A percentile compares a stretch with the other conserved stretches of the same genome.
Evolutionary conservation across 1,140 invertebrate species (phyloP).

Genomic region (Ceratosolen solmsi): DNA sequence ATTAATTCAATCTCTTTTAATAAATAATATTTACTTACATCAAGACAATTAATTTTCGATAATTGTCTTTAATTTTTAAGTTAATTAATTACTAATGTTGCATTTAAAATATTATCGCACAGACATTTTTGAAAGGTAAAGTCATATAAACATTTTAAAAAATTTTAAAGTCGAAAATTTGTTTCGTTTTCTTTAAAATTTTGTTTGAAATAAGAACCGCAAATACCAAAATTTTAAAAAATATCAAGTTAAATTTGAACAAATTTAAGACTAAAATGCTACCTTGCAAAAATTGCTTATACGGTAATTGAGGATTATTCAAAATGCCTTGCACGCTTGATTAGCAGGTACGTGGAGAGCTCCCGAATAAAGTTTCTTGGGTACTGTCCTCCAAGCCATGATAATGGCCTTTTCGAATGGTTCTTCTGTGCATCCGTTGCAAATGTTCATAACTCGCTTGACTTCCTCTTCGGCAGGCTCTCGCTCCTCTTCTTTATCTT

Average conservation of each 20-base stretch:
- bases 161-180: no score
- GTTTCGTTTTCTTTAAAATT: no score
- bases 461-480: slow-evolving; percentile 88
- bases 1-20: no score
- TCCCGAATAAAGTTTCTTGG: slow-evolving; percentile 83
- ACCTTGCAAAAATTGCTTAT: background rate
- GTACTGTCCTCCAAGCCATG: slow-evolving; percentile 82
- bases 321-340: slow-evolving; percentile 82
- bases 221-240: no score
- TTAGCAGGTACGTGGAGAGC: slow-evolving; percentile 79
- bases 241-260: background rate
- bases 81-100: no score
- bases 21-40: no score
- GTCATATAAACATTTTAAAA: no score
- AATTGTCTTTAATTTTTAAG: no score
- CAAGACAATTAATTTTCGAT: no score
- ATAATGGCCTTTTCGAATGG: slow-evolving; percentile 85
- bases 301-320: slow-evolving; percentile 55
- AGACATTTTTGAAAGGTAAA: no score
- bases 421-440: slow-evolving; percentile 81
- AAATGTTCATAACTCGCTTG: slow-evolving; percentile 83
- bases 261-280: background rate
- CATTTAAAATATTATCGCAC: no score
- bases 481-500: slow-evolving; percentile 77
- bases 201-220: no score